Evolutionary conservation across 2,888 invertebrate genomes (phyloP), one percentile per base, ranked within the genome.

Genomic region (Nephrotoma flavescens): DNA sequence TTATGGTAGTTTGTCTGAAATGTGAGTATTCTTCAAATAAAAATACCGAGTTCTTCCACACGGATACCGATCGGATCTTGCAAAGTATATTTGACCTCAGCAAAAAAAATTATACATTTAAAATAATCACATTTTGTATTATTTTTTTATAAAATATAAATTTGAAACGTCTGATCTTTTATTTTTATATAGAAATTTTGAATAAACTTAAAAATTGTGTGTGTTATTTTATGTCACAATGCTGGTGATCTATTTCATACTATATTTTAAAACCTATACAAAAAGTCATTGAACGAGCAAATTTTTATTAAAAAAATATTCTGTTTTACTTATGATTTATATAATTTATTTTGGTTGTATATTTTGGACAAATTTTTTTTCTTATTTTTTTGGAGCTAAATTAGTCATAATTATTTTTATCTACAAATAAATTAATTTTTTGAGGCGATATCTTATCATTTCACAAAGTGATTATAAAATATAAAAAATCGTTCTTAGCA

Each of bases 241-340:
- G 71, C 31, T 9, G 71, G 31, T 71, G 71, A 71, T 71, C 6
- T 71, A 71, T 71, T 31, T 31, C 71, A 71, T 12, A 71, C 31
- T 71, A 31, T 9, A 31, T 71, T 71, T 52, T 9, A 71, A 71
- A 71, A 71, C 11, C 19, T 31, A 52, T 52, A 11, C 4, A 12
- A 41, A 86, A 42, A 71, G 83, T 44, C 19, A 19, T 41, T 86
- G 19, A 12, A 41, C 42, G 19, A 47, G n/a, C 47, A n/a, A 52
- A 71, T 45, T 19, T 42, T 47, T 4, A 47, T 15, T 31, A 9
- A 41, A 86, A 87, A 52, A 15, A 86, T 6, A 11, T 5, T 42
- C n/a, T 83, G 71, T 44, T 71, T 87, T 86, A 47, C 44, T 83
- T 42, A 57, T 52, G 57, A 86, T 87, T 86, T 45, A 86, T 86